A percentile compares a stretch with the other conserved stretches of the same genome.
Evolutionary conservation across 2,797 vertebrate genomes (phyloP).

Genomic region (Hemitrygon akajei): DNA sequence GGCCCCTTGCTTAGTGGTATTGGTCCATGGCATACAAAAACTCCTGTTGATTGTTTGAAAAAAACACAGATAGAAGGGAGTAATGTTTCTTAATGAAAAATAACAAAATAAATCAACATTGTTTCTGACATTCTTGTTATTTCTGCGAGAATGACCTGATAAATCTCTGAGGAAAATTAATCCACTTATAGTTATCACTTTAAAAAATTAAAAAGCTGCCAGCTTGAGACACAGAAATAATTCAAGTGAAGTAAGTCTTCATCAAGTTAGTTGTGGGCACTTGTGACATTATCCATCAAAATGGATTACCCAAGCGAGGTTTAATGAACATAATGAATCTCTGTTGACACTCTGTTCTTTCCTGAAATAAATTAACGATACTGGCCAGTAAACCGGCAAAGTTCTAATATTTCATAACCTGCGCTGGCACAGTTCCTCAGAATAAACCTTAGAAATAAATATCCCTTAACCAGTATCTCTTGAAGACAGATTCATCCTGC

Average conservation of each 20-base stretch:
- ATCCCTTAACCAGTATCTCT: too few relatives aligned
- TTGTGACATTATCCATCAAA: background rate
- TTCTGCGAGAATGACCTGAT: background rate
- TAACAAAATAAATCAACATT: background rate
- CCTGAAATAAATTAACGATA: slow-evolving; percentile 21
- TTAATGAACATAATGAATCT: slow-evolving; percentile 28
- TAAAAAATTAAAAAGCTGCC: too few relatives aligned
- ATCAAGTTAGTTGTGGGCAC: background rate
- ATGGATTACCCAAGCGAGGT: background rate
- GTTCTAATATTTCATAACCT: background rate
- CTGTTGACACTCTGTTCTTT: background rate
- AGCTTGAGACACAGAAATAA: background rate
- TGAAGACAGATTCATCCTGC: background rate
- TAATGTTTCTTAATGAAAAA: background rate
- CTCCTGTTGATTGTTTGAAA: too few relatives aligned
- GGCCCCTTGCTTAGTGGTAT: too few relatives aligned
- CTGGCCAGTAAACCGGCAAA: background rate
- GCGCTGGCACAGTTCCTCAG: background rate
- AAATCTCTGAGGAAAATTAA: background rate
- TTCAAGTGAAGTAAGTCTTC: background rate
- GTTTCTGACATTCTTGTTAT: background rate
- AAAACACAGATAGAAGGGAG: too few relatives aligned
- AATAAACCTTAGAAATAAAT: background rate
- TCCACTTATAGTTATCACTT: background rate
- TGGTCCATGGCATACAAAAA: too few relatives aligned